Conservation (phyloP, 2,113 vertebrate genomes). For the Numida meleagris region DNA sequence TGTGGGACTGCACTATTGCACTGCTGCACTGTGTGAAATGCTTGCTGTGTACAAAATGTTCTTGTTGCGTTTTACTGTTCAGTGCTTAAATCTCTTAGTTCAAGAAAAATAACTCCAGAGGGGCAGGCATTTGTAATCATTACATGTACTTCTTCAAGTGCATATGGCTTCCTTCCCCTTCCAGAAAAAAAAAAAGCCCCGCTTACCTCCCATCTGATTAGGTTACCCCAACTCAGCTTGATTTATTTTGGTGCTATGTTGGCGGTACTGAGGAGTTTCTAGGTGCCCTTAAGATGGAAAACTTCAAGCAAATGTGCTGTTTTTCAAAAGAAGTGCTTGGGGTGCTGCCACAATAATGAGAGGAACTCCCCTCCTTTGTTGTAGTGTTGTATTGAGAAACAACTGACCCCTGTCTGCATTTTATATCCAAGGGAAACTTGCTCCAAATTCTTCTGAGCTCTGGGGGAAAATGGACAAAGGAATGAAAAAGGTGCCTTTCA, state of each 20-base stretch:
- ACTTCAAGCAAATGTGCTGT: neutral
- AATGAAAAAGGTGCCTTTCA: neutral
- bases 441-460: neutral
- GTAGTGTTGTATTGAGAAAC: neutral
- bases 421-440: neutral
- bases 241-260: neutral
- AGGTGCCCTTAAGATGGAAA: neutral
- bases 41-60: neutral
- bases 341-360: neutral
- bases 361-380: neutral
- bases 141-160: neutral
- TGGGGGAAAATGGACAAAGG: neutral
- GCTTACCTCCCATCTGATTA: neutral
- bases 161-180: neutral
- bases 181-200: neutral
- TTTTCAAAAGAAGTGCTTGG: neutral
- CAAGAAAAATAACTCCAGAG: neutral
- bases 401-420: neutral
- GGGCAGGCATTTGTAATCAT: neutral
- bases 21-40: neutral
- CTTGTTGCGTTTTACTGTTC: neutral
- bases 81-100: neutral
- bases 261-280: neutral
- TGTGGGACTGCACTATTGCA: accelerated
- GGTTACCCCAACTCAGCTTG: neutral